Evolutionary conservation across 2,113 vertebrate genomes (phyloP), one percentile per base, ranked within the genome.

Genomic region (Nycticorax nycticorax): DNA sequence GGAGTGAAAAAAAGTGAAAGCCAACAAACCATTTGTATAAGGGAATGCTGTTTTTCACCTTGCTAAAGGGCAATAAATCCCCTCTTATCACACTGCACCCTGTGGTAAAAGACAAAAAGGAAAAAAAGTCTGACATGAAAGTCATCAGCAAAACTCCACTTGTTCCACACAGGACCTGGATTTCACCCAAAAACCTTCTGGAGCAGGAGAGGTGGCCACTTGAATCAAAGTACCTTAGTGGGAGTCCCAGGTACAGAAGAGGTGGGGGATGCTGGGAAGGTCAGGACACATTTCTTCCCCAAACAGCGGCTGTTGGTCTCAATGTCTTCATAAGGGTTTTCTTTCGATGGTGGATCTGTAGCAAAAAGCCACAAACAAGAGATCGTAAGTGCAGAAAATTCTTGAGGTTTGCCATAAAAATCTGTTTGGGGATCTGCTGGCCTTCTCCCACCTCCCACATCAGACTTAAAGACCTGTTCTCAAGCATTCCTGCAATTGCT

Each of bases 271-370:
- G 93, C 97, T 39, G 99, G 98, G 41, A 98, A 98, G 78, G 98
- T 98, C 87, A 99, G 95, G 84, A 98, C 98, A 93, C 98, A 98
- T 97, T 99, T 99, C 97, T 98, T 99, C 85, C 99, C 98, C 75
- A 99, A 92, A 96, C 98, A 99, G 89, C 98, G 99, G 95, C 98
- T 99, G 64, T 99, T 99, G 87, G 99, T 96, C 96, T 99, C 99
- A 11, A 99, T 99, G 72, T 99, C 99, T 98, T 99, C 99, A 8
- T 99, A 99, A 32, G 99, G 99, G 92, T 99, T 99, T 94, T 99
- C 99, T 98, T 99, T 99, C 28, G 98, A 97, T 39, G 99, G 99
- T 14, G 98, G 99, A 97, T 99, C 99, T 99, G 97, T 26, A 94
- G 83, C 77, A 94, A 88, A 89, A 95, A 92, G 52, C 67, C 95